These are phyloP conservation scores for Pentalonia nigronervosa DNA, from an alignment of 1,140 invertebrate species.

Conservation along the genomic window DNA sequence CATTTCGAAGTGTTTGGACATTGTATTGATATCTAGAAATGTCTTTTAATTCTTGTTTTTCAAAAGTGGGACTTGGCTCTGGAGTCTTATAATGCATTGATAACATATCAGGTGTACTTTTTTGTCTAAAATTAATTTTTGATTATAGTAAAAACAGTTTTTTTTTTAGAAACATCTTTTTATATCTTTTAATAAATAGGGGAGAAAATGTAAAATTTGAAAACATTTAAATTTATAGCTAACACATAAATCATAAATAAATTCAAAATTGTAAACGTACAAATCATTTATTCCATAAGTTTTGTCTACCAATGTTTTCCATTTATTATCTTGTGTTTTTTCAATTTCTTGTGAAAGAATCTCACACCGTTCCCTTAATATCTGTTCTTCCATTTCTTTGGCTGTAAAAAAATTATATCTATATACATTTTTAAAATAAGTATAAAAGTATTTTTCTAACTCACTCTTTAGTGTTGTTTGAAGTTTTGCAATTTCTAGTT, in stretches of 20 bases:
- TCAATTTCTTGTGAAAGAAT: slow-evolving; percentile 60
- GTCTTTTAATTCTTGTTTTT: not conserved
- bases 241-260: not conserved
- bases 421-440: slow-evolving; percentile 11
- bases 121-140: slow-evolving; percentile 4
- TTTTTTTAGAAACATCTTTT: not conserved
- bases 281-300: slow-evolving; percentile 59
- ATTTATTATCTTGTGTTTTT: slow-evolving; percentile 58
- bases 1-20: slow-evolving; percentile 33
- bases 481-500: slow-evolving; percentile 61
- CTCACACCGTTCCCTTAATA: slow-evolving; percentile 61
- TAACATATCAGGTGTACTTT: not conserved
- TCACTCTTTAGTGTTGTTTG: slow-evolving; percentile 61
- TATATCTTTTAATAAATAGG: not conserved
- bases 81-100: slow-evolving; percentile 7
- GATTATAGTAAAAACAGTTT: not conserved
- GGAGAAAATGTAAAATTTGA: not conserved
- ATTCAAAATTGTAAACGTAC: not conserved
- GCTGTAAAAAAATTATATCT: slow-evolving; percentile 51
- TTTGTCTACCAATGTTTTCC: slow-evolving; percentile 60
- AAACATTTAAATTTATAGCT: not conserved
- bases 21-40: slow-evolving; percentile 25
- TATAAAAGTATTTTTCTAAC: not conserved
- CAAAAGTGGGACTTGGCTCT: slow-evolving; percentile 40
- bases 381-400: slow-evolving; percentile 61